Base-by-base conservation (phyloP, 2,113 vertebrate species). In the Oncorhynchus mykiss region DNA sequence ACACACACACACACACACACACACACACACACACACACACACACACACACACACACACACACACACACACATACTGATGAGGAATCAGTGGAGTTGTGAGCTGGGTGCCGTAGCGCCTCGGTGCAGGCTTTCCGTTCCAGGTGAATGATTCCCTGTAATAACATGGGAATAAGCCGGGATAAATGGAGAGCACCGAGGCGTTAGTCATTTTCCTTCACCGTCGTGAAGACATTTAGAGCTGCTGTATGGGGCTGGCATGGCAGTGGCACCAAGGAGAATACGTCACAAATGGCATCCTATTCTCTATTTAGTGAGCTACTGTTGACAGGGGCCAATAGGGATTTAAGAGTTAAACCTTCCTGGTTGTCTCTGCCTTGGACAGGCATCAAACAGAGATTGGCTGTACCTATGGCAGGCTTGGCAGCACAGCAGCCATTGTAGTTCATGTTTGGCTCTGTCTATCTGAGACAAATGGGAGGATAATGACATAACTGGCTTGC, bases 61-160 rank as follows among this genome's bases (percentile, higher is more conserved):
- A 51, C 12, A 54, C 51, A 54, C 51, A 18, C 51, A 4, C 14
- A 4, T 1, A 18, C 86, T 62, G 80, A 77, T 88, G 88, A 89
- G 84, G 85, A 0, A 60, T 87, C 84, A 78, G 76, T 74, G 80
- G 84, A 73, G 68, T 60, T 66, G 68, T 85, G 82, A 88, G 82
- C 84, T 31, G 74, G 39, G 39, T 45, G 39, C 2, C 2, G 8
- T 12, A 45, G 8, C 9, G 7, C 39, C 39, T 45, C 39, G 39
- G 9, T 73, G 82, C 83, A 90, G 82, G 80, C 39, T 9, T 16
- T 68, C 25, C 25, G 84, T 73, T 80, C 89, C 73, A 79, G 86
- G 78, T 88, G 85, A 72, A 84, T 48, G 34, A 79, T 87, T 89
- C 85, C 81, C 83, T 79, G 48, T 79, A 90, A 86, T 76, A 87